Percentiles rank a stretch among this genome's conserved stretches.
Conservation (phyloP, 2,888 invertebrate species). For the Cyclophora albipunctata region DNA sequence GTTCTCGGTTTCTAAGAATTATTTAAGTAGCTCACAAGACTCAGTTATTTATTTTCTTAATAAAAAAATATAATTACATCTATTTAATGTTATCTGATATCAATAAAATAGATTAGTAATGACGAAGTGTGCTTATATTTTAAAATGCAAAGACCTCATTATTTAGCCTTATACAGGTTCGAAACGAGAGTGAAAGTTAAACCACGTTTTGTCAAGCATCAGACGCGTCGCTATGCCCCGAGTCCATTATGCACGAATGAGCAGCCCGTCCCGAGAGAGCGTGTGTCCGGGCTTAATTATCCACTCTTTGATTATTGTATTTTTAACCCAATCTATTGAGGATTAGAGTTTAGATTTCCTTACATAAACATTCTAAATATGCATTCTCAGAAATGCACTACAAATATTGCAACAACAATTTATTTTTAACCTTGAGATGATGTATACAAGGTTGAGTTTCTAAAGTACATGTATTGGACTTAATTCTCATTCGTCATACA, state of each 20-base stretch:
- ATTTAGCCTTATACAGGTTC: conserved; percentile 50
- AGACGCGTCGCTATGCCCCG: conserved; percentile 53
- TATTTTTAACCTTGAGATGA: neutral
- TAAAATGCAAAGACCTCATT: conserved; percentile 28
- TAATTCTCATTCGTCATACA: conserved; percentile 1
- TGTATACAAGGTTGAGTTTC: conserved; percentile 1
- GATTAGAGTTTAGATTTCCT: conserved; percentile 36
- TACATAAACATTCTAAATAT: conserved; percentile 22
- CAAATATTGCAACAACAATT: neutral
- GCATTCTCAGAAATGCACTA: conserved; percentile 36
- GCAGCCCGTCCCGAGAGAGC: conserved; percentile 67
- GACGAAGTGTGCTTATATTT: neutral
- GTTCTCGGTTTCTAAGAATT: neutral
- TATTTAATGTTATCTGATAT: too few relatives aligned
- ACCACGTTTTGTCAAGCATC: conserved; percentile 69
- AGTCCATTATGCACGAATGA: conserved; percentile 74
- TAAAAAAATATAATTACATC: too few relatives aligned
- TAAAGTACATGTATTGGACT: conserved; percentile 6
- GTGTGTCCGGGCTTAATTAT: conserved; percentile 65
- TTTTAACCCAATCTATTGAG: conserved; percentile 6
- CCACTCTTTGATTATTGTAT: conserved; percentile 8
- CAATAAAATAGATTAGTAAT: too few relatives aligned
- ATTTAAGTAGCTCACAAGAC: neutral
- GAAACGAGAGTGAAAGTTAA: conserved; percentile 67
- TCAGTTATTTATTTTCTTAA: too few relatives aligned